Percentiles rank a stretch among this genome's conserved stretches.
These are phyloP conservation scores for Gonocerus acuteangulatus DNA, from an alignment of 2,888 invertebrate species.

Conservation along the genomic window DNA sequence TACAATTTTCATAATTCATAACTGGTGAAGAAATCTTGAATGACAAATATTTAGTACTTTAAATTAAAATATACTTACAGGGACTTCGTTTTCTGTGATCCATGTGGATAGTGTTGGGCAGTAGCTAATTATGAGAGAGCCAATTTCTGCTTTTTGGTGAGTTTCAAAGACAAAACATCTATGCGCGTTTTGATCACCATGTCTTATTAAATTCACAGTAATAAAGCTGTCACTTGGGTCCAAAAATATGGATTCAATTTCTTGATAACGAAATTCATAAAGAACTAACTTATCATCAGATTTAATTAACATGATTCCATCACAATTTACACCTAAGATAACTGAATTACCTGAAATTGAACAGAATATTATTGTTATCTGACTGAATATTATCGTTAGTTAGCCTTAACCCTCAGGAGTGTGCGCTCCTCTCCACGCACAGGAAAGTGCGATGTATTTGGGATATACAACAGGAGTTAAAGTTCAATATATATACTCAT, in stretches of 20 bases:
- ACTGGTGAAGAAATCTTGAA: background rate
- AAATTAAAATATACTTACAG: constrained; percentile 44
- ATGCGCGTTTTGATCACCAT: constrained; percentile 54
- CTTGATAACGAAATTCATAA: constrained; percentile 81
- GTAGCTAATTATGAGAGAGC: constrained; percentile 84
- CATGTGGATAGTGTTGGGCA: constrained; percentile 76
- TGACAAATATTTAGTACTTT: background rate
- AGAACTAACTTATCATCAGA: constrained; percentile 86
- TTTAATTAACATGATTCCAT: constrained; percentile 83
- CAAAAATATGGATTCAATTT: constrained; percentile 82
- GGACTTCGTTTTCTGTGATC: constrained; percentile 65
- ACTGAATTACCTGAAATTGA: constrained; percentile 45
- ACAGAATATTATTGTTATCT: constrained; percentile 24
- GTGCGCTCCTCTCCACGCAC: too few species aligned
- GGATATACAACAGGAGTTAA: too few species aligned
- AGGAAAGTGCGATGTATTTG: too few species aligned
- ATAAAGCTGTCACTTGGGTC: constrained; percentile 89
- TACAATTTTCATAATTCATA: background rate
- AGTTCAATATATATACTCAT: too few species aligned
- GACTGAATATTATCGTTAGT: too few species aligned
- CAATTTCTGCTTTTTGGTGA: constrained; percentile 81
- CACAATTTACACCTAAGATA: constrained; percentile 79
- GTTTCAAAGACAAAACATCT: constrained; percentile 92
- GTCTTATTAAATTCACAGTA: constrained; percentile 74
- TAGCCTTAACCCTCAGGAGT: too few species aligned